Evolutionary conservation across 2,113 vertebrate genomes (phyloP).

Genomic region (Bungarus multicinctus): DNA sequence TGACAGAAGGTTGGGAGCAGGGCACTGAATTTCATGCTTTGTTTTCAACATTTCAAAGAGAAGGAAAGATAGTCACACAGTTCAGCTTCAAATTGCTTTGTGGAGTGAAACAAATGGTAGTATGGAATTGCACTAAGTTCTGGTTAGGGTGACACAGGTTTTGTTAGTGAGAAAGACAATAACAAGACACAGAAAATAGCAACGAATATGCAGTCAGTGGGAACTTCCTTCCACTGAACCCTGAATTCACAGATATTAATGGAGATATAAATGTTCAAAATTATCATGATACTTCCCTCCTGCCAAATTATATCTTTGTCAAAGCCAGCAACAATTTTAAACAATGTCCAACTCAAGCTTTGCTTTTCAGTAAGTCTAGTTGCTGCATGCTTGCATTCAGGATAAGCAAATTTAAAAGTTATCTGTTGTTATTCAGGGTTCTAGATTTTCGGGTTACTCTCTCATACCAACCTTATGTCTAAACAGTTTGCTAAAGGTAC

Average conservation of each 20-base stretch:
- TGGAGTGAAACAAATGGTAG: not conserved
- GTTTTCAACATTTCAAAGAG: not conserved
- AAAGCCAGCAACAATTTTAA: not conserved
- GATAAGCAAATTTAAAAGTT: not conserved
- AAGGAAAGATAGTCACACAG: not conserved
- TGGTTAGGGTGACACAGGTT: not conserved
- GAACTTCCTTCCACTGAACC: slow-evolving; percentile 45
- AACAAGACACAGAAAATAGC: not conserved
- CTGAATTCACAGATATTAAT: slow-evolving; percentile 57
- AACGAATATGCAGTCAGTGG: not conserved
- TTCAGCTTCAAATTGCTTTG: not conserved
- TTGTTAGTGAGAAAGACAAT: slow-evolving; percentile 16
- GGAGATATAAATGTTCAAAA: fast-evolving
- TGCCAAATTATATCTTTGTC: not conserved
- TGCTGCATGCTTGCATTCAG: fast-evolving
- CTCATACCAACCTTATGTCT: slow-evolving; percentile 84
- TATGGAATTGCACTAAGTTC: not conserved
- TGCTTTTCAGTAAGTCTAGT: not conserved
- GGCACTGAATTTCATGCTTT: not conserved
- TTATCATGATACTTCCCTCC: not conserved
- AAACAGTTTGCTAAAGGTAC: slow-evolving; percentile 85
- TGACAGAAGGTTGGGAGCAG: not conserved
- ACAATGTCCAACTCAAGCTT: slow-evolving; percentile 2
- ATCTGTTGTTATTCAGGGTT: slow-evolving; percentile 59
- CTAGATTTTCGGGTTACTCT: slow-evolving; percentile 6